These are phyloP conservation scores for Phalacrocorax carbo DNA, from an alignment of 2,113 vertebrate genomes.

Conservation along the genomic window DNA sequence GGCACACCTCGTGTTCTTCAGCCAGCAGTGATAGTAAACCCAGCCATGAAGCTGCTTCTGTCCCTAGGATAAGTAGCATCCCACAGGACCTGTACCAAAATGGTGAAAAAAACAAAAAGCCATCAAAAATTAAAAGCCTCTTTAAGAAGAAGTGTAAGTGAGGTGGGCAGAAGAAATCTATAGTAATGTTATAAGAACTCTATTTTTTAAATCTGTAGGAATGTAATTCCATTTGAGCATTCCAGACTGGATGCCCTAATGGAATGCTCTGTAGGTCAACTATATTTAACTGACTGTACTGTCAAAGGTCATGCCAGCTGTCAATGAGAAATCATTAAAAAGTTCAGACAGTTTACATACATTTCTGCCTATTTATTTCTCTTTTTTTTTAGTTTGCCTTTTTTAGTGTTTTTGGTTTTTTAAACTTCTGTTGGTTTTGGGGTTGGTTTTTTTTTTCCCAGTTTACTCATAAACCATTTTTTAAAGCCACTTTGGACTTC, in stretches of 20 bases:
- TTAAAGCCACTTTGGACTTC: constrained; percentile 79
- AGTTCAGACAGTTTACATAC: constrained; percentile 78
- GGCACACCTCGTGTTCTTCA: constrained; percentile 85
- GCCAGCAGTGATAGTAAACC: constrained; percentile 83
- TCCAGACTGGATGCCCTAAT: constrained; percentile 77
- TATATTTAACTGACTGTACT: constrained; percentile 78
- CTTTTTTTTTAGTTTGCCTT: constrained; percentile 55
- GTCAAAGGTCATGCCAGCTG: constrained; percentile 71
- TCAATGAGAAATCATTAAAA: constrained; percentile 74
- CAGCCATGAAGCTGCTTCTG: constrained; percentile 73
- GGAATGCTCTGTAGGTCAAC: constrained; percentile 78
- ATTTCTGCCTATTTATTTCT: constrained; percentile 83
- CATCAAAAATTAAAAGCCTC: constrained; percentile 95
- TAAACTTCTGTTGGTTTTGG: not conserved
- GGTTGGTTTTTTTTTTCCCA: constrained; percentile 13
- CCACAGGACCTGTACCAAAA: constrained; percentile 91
- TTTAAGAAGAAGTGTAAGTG: constrained; percentile 93
- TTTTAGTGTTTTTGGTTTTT: constrained; percentile 68
- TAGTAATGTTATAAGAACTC: constrained; percentile 53
- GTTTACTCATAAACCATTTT: constrained; percentile 65
- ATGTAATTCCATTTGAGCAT: constrained; percentile 84
- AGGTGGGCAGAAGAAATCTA: constrained; percentile 46
- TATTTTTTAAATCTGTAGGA: constrained; percentile 77
- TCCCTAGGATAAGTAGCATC: constrained; percentile 83
- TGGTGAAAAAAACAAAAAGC: constrained; percentile 91